phyloP scores from a whole-genome alignment of 2,797 vertebrate species.

The Champsocephalus gunnari region DNA sequence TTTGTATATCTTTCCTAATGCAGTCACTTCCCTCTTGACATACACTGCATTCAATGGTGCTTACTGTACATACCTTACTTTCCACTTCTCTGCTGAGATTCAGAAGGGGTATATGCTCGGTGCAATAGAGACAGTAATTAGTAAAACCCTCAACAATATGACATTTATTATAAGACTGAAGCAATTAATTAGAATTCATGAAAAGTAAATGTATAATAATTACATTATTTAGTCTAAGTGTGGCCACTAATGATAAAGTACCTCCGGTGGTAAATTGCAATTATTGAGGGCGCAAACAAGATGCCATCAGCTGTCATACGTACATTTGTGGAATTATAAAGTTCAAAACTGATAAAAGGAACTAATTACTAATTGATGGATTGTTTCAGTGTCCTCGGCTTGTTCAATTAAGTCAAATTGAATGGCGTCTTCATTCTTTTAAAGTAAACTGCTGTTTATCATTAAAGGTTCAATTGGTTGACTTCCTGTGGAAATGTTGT shows the following conservation, averaged over 20 bases:
- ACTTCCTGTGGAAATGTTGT: conserved; percentile 79
- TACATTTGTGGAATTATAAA: conserved; percentile 48
- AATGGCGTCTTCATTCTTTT: conserved; percentile 59
- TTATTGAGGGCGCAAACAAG: conserved; percentile 49
- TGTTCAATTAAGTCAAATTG: conserved; percentile 73
- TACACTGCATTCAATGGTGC: not conserved
- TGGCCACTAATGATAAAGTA: conserved; percentile 52
- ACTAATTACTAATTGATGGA: conserved; percentile 63
- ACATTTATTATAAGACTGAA: not conserved
- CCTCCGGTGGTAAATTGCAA: conserved; percentile 57
- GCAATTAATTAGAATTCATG: conserved; percentile 44
- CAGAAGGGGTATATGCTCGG: conserved; percentile 2
- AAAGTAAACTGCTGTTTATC: conserved; percentile 76
- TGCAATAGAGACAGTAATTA: conserved; percentile 29
- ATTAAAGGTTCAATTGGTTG: conserved; percentile 77
- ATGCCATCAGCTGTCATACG: conserved; percentile 45
- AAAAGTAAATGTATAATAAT: conserved; percentile 59
- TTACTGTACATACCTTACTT: not conserved
- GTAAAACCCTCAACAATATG: conserved; percentile 18
- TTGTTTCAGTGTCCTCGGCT: conserved; percentile 66
- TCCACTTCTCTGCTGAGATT: not conserved
- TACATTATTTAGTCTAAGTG: conserved; percentile 55
- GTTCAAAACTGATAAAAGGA: conserved; percentile 49
- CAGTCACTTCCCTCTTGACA: conserved; percentile 9
- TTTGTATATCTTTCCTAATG: not conserved